Base-by-base conservation (phyloP, 64 coral and sea anemone species). In the Montipora foliosa region DNA sequence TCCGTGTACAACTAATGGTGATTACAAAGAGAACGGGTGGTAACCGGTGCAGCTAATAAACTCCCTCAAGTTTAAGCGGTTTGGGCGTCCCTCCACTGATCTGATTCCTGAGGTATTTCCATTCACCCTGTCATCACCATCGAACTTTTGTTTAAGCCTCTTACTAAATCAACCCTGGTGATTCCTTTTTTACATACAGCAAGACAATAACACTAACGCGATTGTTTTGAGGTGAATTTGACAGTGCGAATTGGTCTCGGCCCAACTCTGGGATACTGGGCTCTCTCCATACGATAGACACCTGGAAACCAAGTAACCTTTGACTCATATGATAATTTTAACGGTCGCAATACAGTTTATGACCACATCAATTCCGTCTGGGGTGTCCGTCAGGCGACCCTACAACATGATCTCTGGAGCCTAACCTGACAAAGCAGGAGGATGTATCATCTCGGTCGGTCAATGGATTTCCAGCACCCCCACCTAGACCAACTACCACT, bases 401-500 rank as follows among this genome's bases (percentile, higher is more conserved):
- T 60, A 82, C 44, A 92, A 59, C 12, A 64, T 92, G 67, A 71
- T 15, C 15, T 3, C 75, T 25, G 94, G 92, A 22, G 69, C 94
- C n/a, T n/a, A n/a, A n/a, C n/a, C n/a, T n/a, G n/a, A n/a, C n/a
- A n/a, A n/a, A n/a, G n/a, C n/a, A 59, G 80, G 89, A 76, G 91
- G 95, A 84, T 96, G 79, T 37, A 86, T 37, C 6, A 94, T 99
- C 48, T 79, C 89, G 6, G 74, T 99, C 21, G 97, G 97, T 3
- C 97, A 99, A 45, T 96, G 97, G 97, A 89, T n/a, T 99, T 15
- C 97, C 97, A 89, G 92, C 95, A n/a, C n/a, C n/a, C n/a, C n/a
- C n/a, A n/a, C 12, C 94, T 66, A 13, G 81, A 91, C n/a, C n/a
- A 57, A 87, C 81, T 22, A 83, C 62, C 20, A 81, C 88, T 19